Conservation (phyloP, 2,113 vertebrate genomes). For the Seriola rivoliana region DNA sequence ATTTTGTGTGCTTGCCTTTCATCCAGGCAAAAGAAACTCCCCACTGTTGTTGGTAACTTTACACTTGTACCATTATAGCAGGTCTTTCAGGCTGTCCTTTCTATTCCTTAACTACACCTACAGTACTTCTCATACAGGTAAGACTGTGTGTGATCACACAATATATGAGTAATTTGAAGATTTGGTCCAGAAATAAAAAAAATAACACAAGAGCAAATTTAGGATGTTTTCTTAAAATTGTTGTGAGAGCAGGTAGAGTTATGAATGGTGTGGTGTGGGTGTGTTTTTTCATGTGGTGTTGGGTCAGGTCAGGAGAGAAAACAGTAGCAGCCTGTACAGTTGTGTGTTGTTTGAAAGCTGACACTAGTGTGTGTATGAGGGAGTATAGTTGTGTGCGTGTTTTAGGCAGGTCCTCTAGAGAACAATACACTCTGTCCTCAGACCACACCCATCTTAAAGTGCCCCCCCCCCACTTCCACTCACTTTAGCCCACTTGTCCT, state of each 20-base stretch:
- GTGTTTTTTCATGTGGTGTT: neutral
- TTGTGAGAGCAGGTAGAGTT: neutral
- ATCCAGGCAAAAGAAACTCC: conserved; percentile 8
- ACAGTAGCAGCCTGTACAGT: neutral
- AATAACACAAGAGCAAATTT: neutral
- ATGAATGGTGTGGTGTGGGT: neutral
- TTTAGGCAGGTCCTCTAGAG: conserved; percentile 27
- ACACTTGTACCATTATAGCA: neutral
- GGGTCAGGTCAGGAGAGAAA: neutral
- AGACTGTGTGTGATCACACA: neutral
- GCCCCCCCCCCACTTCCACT: neutral
- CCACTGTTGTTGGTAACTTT: conserved; percentile 12
- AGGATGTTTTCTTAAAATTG: neutral
- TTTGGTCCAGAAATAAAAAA: neutral
- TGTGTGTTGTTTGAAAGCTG: neutral
- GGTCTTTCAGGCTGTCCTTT: neutral
- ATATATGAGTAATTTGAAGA: neutral
- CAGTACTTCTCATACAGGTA: neutral
- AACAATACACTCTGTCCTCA: conserved; percentile 28
- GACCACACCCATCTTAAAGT: conserved; percentile 58
- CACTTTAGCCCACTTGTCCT: conserved; percentile 53
- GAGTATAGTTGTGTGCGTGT: neutral
- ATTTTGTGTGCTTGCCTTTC: conserved; percentile 7
- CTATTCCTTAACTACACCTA: neutral
- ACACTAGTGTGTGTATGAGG: neutral